A percentile compares a stretch with the other conserved stretches of the same genome.
phyloP scores from a whole-genome alignment of 2,113 vertebrate genomes.

The Cebus imitator region DNA sequence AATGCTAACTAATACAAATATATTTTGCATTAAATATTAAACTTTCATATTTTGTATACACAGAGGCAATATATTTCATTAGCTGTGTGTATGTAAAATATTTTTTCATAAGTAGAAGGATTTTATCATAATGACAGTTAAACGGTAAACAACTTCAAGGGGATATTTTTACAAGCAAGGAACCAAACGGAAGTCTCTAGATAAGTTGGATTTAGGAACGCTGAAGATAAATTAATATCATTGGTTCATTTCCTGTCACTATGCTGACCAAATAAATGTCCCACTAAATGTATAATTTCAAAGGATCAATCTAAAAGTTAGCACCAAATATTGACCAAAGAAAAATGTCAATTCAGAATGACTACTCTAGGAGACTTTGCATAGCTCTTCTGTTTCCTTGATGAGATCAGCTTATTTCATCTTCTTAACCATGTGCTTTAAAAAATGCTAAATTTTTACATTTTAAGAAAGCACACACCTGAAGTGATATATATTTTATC shows the following conservation, averaged over 20 bases:
- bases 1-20: neutral
- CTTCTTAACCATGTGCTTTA: neutral
- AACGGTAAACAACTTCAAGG: neutral
- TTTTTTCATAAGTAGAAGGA: neutral
- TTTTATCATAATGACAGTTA: neutral
- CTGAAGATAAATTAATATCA: conserved; percentile 12
- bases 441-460: neutral
- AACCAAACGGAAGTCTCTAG: neutral
- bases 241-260: neutral
- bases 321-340: neutral
- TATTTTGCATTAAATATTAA: neutral
- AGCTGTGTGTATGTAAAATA: neutral
- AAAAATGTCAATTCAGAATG: neutral
- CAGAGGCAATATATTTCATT: neutral
- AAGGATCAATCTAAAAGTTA: neutral
- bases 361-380: neutral
- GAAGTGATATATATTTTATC: neutral
- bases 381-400: neutral
- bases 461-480: neutral
- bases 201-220: neutral
- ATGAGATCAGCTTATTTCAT: neutral
- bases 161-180: neutral
- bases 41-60: neutral
- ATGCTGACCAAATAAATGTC: neutral
- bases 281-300: conserved; percentile 3